Evolutionary conservation across 2,888 invertebrate genomes (phyloP).

Genomic region (Lycia hirtaria): DNA sequence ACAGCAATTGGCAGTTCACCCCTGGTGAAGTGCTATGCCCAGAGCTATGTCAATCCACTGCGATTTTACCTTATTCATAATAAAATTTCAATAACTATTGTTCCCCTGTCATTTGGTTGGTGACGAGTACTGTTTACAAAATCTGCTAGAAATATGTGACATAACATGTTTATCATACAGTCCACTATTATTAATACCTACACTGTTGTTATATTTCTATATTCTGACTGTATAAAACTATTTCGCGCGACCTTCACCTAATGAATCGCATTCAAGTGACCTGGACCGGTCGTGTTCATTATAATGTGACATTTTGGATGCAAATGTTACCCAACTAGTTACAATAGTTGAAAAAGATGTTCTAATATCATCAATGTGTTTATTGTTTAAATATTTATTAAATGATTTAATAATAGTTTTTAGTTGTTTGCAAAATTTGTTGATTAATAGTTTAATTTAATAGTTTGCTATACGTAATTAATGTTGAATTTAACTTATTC

Average conservation of each 20-base stretch:
- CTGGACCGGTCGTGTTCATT: constrained; percentile 18
- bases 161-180: not conserved
- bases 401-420: too few species aligned
- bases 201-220: constrained; percentile 11
- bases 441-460: too few species aligned
- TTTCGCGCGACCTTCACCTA: constrained; percentile 28
- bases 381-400: not conserved
- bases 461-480: too few species aligned
- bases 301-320: constrained; percentile 23
- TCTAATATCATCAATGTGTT: not conserved
- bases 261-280: constrained; percentile 19
- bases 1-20: too few species aligned
- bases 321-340: constrained; percentile 21
- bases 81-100: too few species aligned
- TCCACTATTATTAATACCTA: not conserved
- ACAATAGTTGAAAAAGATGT: not conserved
- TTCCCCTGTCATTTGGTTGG: not conserved
- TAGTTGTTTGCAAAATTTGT: too few species aligned
- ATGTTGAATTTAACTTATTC: too few species aligned
- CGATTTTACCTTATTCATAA: too few species aligned
- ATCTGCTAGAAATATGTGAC: not conserved
- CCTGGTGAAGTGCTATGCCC: too few species aligned
- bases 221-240: not conserved
- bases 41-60: too few species aligned
- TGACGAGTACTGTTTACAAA: not conserved